Evolutionary conservation across 2,797 vertebrate genomes (phyloP).

Genomic region (Intellagama lesueurii): DNA sequence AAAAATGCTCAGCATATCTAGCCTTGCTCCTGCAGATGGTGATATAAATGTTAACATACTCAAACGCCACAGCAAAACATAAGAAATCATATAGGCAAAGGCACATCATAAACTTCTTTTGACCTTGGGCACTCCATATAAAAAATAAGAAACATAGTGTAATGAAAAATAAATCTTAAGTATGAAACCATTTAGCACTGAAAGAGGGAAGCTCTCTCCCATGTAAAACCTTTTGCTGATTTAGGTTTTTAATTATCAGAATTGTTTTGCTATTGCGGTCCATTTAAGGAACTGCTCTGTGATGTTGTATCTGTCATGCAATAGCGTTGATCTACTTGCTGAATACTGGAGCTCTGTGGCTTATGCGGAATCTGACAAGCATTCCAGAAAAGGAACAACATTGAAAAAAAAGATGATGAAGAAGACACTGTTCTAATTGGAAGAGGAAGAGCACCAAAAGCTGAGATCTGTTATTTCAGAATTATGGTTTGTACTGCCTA

Average conservation of each 20-base stretch:
- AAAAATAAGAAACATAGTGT: slow-evolving; percentile 51
- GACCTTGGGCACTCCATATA: slow-evolving; percentile 37
- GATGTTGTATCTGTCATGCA: background rate
- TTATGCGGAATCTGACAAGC: too few relatives aligned
- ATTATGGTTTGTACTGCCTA: too few relatives aligned
- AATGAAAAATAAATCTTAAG: slow-evolving; percentile 6
- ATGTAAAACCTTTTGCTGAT: slow-evolving; percentile 1
- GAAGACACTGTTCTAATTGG: too few relatives aligned
- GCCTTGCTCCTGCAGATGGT: slow-evolving; percentile 50
- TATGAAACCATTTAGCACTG: background rate
- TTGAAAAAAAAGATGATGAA: too few relatives aligned
- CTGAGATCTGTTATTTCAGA: too few relatives aligned
- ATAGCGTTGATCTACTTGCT: background rate
- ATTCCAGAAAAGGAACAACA: too few relatives aligned
- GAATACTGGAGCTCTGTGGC: slow-evolving; percentile 24
- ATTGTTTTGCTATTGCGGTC: background rate
- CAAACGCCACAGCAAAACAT: slow-evolving; percentile 49
- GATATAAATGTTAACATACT: slow-evolving; percentile 58
- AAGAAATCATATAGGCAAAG: slow-evolving; percentile 34
- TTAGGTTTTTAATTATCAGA: background rate
- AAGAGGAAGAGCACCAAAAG: too few relatives aligned
- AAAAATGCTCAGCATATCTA: slow-evolving; percentile 58
- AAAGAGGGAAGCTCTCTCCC: background rate
- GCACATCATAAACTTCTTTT: slow-evolving; percentile 42
- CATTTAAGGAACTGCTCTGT: slow-evolving; percentile 30